These are phyloP conservation scores for Xiphophorus maculatus DNA, from an alignment of 2,113 vertebrate species.

Conservation along the genomic window DNA sequence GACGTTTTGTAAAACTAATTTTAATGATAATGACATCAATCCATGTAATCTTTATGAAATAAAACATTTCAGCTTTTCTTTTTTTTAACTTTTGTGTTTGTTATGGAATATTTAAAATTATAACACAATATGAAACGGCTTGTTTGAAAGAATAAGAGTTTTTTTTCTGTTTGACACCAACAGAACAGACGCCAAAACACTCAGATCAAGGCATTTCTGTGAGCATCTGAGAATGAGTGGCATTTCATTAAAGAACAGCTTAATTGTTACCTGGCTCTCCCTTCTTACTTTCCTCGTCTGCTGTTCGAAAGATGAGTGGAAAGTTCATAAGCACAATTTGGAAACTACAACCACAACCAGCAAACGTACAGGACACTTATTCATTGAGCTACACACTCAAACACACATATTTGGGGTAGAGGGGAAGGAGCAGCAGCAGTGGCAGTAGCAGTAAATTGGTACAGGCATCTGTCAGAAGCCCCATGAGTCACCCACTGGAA, in stretches of 20 bases:
- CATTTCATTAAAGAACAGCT: constrained; percentile 34
- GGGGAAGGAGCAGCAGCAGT: constrained; percentile 60
- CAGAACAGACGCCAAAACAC: constrained; percentile 26
- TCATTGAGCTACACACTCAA: constrained; percentile 57
- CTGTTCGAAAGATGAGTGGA: constrained; percentile 62
- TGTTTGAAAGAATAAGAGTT: constrained; percentile 13
- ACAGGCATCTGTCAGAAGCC: constrained; percentile 72
- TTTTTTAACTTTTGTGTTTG: constrained; percentile 13
- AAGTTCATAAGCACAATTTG: constrained; percentile 70
- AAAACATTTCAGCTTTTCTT: neutral
- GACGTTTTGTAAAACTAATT: too few relatives aligned
- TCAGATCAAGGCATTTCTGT: constrained; percentile 17
- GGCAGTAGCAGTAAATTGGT: constrained; percentile 76
- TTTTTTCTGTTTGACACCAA: constrained; percentile 22
- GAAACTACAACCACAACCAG: constrained; percentile 71
- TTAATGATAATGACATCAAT: neutral
- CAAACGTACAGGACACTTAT: constrained; percentile 69
- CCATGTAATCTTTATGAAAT: neutral
- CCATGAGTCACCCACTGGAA: constrained; percentile 77
- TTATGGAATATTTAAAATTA: constrained; percentile 7
- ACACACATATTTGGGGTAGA: constrained; percentile 44
- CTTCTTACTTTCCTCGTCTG: constrained; percentile 43
- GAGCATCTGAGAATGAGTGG: constrained; percentile 15
- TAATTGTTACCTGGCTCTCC: constrained; percentile 16
- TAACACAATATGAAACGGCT: neutral